These are phyloP conservation scores for Lycocorax pyrrhopterus DNA, from an alignment of 2,113 vertebrate species.

Conservation along the genomic window DNA sequence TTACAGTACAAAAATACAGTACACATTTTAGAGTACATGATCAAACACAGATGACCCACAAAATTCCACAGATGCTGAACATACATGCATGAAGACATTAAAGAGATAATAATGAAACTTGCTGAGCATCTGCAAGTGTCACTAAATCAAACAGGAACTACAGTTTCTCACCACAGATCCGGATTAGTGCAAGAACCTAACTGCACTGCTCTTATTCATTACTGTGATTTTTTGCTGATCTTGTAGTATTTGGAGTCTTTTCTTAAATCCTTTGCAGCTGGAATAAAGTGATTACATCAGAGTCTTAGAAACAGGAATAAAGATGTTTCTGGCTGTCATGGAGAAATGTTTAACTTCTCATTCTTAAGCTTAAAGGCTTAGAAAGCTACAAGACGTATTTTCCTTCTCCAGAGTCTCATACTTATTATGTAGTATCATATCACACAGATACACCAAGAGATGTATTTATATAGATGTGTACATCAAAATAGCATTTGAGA, in stretches of 20 bases:
- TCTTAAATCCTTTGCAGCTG: constrained; percentile 6
- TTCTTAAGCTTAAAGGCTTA: constrained; percentile 10
- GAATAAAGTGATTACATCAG: constrained; percentile 37
- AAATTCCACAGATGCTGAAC: not conserved
- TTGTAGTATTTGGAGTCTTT: not conserved
- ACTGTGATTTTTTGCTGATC: constrained; percentile 1
- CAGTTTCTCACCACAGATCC: not conserved
- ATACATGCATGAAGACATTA: not conserved
- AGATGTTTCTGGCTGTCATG: not conserved
- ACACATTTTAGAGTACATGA: not conserved
- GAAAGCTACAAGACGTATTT: not conserved
- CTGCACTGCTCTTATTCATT: not conserved
- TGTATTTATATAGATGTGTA: not conserved
- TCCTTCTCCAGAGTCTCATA: not conserved
- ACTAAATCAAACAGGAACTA: constrained; percentile 8
- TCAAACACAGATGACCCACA: constrained; percentile 5
- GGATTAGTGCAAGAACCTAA: not conserved
- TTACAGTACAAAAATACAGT: not conserved
- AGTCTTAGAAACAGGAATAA: not conserved
- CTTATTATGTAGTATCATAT: not conserved
- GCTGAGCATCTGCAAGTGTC: not conserved
- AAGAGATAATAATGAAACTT: not conserved
- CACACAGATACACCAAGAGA: not conserved
- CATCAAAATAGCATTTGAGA: not conserved
- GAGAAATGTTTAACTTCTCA: not conserved